These are phyloP conservation scores for Pherbina coryleti DNA, from an alignment of 2,888 invertebrate species.

Conservation along the genomic window DNA sequence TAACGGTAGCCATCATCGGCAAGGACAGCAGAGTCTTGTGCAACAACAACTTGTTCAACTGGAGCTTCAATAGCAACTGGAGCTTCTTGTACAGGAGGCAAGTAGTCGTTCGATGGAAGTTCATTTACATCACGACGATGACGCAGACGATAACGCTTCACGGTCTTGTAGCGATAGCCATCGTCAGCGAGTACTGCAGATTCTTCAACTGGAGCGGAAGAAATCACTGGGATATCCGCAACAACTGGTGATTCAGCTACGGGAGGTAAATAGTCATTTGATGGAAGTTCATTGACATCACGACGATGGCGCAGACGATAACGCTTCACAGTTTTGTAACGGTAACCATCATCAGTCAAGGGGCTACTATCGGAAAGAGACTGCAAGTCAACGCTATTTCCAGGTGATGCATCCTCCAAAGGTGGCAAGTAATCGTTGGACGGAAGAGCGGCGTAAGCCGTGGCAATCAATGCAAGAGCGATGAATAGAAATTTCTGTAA, in stretches of 20 bases:
- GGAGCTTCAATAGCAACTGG: too few relatives aligned
- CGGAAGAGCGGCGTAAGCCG: conserved; percentile 43
- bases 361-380: conserved; percentile 40
- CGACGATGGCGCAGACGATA: conserved; percentile 49
- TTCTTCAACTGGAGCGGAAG: conserved; percentile 19
- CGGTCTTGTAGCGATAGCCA: too few relatives aligned
- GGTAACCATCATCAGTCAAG: conserved; percentile 50
- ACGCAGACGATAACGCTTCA: too few relatives aligned
- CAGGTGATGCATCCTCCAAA: conserved; percentile 41
- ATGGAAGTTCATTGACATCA: conserved; percentile 49
- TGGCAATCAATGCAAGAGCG: conserved; percentile 43
- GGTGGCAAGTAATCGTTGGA: conserved; percentile 47
- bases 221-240: conserved; percentile 39
- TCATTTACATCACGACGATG: too few relatives aligned
- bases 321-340: conserved; percentile 51
- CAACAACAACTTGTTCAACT: too few relatives aligned
- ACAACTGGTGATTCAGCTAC: conserved; percentile 36
- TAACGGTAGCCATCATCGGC: conserved; percentile 49
- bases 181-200: too few relatives aligned
- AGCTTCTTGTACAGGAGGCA: too few relatives aligned
- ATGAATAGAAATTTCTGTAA: conserved; percentile 43
- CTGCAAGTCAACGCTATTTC: conserved; percentile 40
- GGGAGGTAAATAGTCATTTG: conserved; percentile 51
- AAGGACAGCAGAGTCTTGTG: conserved; percentile 43
- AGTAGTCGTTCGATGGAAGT: too few relatives aligned